A percentile compares a stretch with the other conserved stretches of the same genome.
Conservation (phyloP, 2,888 invertebrate genomes). For the Cryptocephalus moraei region DNA sequence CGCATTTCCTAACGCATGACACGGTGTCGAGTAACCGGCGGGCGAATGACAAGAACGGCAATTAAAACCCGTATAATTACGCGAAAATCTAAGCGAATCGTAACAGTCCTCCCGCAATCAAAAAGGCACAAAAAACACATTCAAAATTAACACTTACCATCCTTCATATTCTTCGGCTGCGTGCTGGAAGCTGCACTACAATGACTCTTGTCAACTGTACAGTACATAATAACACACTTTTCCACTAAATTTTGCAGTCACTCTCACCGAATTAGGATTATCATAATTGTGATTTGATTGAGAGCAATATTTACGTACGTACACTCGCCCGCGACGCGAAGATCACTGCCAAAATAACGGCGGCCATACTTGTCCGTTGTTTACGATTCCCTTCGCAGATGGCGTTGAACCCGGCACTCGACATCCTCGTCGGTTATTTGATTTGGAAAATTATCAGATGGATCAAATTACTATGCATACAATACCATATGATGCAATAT, state of each 20-base stretch:
- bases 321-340: slow-evolving; percentile 27
- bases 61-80: too few species aligned
- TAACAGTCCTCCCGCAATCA: too few species aligned
- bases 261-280: slow-evolving; percentile 52
- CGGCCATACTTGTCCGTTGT: slow-evolving; percentile 38
- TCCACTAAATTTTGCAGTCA: slow-evolving; percentile 36
- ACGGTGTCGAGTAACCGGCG: too few species aligned
- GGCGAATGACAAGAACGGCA: too few species aligned
- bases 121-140: too few species aligned
- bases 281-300: slow-evolving; percentile 34
- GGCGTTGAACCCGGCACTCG: slow-evolving; percentile 18
- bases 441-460: too few species aligned
- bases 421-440: too few species aligned
- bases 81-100: too few species aligned
- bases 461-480: too few species aligned
- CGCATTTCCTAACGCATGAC: too few species aligned
- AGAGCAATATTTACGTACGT: slow-evolving; percentile 22
- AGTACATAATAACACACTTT: slow-evolving; percentile 51
- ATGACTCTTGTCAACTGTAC: slow-evolving; percentile 64
- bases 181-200: slow-evolving; percentile 60
- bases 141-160: slow-evolving; percentile 47
- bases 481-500: too few species aligned
- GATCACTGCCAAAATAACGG: slow-evolving; percentile 32
- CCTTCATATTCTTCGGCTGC: slow-evolving; percentile 63
- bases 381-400: slow-evolving; percentile 29